A percentile compares a stretch with the other conserved stretches of the same genome.
Conservation (phyloP, 2,888 invertebrate species). For the Conchocele bisecta region DNA sequence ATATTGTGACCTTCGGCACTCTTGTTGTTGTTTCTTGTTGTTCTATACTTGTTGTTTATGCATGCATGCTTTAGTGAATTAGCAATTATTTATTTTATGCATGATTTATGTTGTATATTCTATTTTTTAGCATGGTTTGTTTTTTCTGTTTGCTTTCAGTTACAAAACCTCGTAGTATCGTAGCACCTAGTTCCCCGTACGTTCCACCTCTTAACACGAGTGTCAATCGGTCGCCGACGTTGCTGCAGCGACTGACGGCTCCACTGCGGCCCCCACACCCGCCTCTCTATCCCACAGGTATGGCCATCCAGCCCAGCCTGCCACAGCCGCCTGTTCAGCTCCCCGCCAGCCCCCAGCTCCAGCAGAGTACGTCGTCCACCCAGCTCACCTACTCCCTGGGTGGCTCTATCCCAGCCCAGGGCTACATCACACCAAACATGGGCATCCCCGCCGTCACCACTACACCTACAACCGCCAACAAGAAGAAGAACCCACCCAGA, state of each 20-base stretch:
- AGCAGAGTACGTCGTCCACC: conserved; percentile 11
- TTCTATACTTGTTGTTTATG: conserved; percentile 21
- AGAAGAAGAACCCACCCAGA: conserved; percentile 23
- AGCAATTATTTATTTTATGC: no score
- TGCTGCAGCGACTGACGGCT: conserved; percentile 75
- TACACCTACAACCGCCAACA: conserved; percentile 11
- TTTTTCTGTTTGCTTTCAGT: conserved; percentile 75
- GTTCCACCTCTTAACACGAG: conserved; percentile 63
- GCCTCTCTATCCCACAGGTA: conserved; percentile 55
- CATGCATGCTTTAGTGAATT: no score
- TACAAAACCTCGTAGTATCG: conserved; percentile 68
- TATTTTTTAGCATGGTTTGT: conserved; percentile 45
- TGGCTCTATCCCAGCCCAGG: conserved; percentile 41
- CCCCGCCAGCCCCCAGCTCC: conserved; percentile 17
- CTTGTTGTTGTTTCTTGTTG: no score
- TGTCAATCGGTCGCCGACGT: conserved; percentile 67
- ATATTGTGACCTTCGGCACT: no score
- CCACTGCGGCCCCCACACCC: conserved; percentile 59
- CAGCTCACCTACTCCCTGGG: conserved; percentile 29
- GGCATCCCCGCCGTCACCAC: conserved; percentile 9
- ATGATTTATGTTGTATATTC: no score
- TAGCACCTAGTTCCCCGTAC: conserved; percentile 46
- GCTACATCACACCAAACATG: conserved; percentile 21
- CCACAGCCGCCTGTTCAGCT: conserved; percentile 34
- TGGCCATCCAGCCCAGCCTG: conserved; percentile 28